Evolutionary conservation across 2,797 vertebrate genomes (phyloP), one percentile per base, ranked within the genome.

Genomic region (Amniataba percoides): DNA sequence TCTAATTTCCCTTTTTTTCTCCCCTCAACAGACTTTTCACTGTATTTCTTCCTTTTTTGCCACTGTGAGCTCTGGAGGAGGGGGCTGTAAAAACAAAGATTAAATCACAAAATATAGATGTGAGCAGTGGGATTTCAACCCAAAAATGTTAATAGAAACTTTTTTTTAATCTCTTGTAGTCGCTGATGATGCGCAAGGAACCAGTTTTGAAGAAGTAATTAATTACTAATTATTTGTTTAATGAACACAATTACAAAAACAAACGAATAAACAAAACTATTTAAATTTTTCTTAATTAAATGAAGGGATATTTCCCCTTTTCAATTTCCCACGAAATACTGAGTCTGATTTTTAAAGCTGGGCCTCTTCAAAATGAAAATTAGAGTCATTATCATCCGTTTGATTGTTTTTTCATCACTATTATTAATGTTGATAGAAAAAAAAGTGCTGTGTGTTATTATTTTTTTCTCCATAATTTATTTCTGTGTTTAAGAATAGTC

Each of bases 151-250:
- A 19, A 39, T 63, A 51, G 7, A 34, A 12, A 16, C n/a, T 19
- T 43, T 66, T 53, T 58, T 34, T 43, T 53, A 2, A 7, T 34
- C 23, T 27, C 10, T 56, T 81, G 56, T 52, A 74, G 31, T 19
- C 40, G 73, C 45, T 59, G 64, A 71, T 85, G 64, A 67, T 34
- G 51, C 36, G 51, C 40, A 58, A 72, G 55, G 74, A 74, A 62
- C 69, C 48, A 57, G 42, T 57, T 60, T 9, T 27, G 57, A 7
- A 60, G 31, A 46, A 61, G 31, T 66, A 23, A 36, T 36, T 59
- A 18, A 57, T 21, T 71, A 16, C 11, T 51, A 42, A 75, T 82
- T 77, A 86, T 53, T 70, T 51, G 42, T 36, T 57, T 56, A 71
- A 88, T 80, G 73, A 74, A 61, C 60, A 63, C 55, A 21, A 18